phyloP scores from a whole-genome alignment of 2,888 invertebrate genomes.

The Mythimna impura region DNA sequence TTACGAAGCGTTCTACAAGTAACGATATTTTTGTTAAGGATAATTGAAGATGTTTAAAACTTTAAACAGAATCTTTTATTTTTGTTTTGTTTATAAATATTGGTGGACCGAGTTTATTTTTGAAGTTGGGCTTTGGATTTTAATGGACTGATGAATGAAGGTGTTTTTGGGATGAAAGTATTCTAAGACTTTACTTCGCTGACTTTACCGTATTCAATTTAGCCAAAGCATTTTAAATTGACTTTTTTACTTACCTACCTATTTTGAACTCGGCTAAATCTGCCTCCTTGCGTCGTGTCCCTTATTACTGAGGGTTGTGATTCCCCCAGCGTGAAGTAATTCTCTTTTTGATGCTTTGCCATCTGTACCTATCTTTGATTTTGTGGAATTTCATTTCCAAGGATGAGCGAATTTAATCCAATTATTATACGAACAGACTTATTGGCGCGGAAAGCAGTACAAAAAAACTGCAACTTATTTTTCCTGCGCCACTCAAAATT shows the following conservation, averaged over 20 bases:
- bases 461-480: too few relatives aligned
- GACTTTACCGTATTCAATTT: neutral
- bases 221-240: neutral
- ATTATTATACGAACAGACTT: too few relatives aligned
- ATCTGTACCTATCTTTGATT: too few relatives aligned
- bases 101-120: conserved; percentile 3
- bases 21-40: conserved; percentile 45
- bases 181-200: neutral
- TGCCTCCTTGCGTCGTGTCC: too few relatives aligned
- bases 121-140: neutral
- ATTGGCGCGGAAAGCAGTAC: too few relatives aligned
- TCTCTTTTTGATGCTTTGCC: too few relatives aligned
- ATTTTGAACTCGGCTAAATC: too few relatives aligned
- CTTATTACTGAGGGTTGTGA: too few relatives aligned
- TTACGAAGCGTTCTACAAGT: conserved; percentile 26
- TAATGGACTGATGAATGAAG: neutral
- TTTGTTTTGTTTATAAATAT: conserved; percentile 21
- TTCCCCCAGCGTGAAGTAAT: too few relatives aligned
- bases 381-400: too few relatives aligned
- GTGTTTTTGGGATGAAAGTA: neutral
- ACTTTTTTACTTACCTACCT: neutral
- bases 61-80: conserved; percentile 17
- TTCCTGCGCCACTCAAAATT: too few relatives aligned
- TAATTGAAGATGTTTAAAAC: conserved; percentile 16
- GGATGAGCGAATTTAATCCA: too few relatives aligned